Conservation (phyloP, 2,797 vertebrate species). For the Rhynchonycteris naso region DNA sequence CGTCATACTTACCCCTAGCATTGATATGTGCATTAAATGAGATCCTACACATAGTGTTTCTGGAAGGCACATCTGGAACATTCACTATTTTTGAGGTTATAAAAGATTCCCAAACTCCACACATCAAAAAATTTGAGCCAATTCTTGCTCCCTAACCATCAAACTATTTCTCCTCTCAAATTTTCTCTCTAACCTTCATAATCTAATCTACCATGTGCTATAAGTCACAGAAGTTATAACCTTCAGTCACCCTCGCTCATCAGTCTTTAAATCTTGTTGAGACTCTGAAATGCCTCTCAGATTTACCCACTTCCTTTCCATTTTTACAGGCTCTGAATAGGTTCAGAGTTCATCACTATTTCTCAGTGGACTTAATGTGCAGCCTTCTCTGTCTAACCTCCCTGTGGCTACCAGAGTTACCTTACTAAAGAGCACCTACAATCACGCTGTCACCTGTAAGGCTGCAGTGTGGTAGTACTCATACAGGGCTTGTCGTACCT, state of each 20-base stretch:
- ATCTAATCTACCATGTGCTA: background rate
- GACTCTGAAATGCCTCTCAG: background rate
- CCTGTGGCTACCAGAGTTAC: background rate
- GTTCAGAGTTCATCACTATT: background rate
- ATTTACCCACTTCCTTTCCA: background rate
- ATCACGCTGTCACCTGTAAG: background rate
- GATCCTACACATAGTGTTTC: background rate
- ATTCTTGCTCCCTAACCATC: background rate
- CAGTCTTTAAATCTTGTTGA: background rate
- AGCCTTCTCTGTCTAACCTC: background rate
- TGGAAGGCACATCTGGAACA: background rate
- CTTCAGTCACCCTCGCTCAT: background rate
- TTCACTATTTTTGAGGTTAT: background rate
- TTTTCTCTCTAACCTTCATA: background rate
- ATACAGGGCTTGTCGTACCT: background rate
- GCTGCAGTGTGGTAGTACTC: rapidly evolving
- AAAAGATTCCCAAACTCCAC: background rate
- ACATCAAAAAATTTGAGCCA: background rate
- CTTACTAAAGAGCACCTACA: background rate
- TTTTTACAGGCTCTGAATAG: background rate
- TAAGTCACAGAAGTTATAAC: background rate
- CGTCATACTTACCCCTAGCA: background rate
- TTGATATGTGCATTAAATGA: background rate
- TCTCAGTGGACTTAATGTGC: background rate
- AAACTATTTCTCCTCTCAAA: background rate